Evolutionary conservation across 2,888 invertebrate genomes (phyloP).

Genomic region (Cheiracanthium punctorium): DNA sequence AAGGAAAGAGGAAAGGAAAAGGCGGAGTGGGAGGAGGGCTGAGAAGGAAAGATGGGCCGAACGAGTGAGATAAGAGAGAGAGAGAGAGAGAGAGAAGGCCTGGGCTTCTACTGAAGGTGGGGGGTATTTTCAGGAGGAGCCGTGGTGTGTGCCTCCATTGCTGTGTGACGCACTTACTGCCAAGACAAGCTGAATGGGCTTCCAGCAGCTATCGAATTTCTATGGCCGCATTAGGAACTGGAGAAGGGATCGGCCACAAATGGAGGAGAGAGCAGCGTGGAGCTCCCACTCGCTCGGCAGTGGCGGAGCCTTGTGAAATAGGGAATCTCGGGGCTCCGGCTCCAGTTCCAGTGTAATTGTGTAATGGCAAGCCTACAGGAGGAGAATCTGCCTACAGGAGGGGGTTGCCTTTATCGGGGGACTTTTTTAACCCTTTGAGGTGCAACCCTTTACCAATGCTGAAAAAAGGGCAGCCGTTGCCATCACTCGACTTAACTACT

Average conservation of each 20-base stretch:
- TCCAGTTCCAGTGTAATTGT: too few relatives aligned
- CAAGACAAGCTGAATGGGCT: conserved; percentile 13
- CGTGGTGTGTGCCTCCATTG: not conserved
- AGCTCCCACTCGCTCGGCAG: too few relatives aligned
- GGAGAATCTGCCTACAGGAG: too few relatives aligned
- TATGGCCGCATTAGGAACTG: conserved; percentile 10
- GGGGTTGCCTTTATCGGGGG: too few relatives aligned
- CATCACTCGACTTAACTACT: too few relatives aligned
- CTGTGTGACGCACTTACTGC: conserved; percentile 9
- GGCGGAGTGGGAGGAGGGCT: not conserved
- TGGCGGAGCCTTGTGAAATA: too few relatives aligned
- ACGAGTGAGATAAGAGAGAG: conserved; percentile 5
- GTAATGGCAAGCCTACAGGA: too few relatives aligned
- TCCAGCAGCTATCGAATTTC: conserved; percentile 15
- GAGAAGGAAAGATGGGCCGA: not conserved
- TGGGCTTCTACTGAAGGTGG: not conserved
- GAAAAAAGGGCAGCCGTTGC: too few relatives aligned
- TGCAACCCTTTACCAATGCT: too few relatives aligned
- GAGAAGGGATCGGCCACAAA: not conserved
- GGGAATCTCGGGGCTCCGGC: too few relatives aligned
- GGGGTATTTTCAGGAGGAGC: conserved; percentile 3
- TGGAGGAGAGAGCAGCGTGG: not conserved
- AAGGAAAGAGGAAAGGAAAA: not conserved
- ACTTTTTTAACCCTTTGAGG: too few relatives aligned
- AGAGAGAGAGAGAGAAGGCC: not conserved